A percentile compares a stretch with the other conserved stretches of the same genome.
phyloP scores from a whole-genome alignment of 2,797 vertebrate species.

The Tragelaphus oryx region DNA sequence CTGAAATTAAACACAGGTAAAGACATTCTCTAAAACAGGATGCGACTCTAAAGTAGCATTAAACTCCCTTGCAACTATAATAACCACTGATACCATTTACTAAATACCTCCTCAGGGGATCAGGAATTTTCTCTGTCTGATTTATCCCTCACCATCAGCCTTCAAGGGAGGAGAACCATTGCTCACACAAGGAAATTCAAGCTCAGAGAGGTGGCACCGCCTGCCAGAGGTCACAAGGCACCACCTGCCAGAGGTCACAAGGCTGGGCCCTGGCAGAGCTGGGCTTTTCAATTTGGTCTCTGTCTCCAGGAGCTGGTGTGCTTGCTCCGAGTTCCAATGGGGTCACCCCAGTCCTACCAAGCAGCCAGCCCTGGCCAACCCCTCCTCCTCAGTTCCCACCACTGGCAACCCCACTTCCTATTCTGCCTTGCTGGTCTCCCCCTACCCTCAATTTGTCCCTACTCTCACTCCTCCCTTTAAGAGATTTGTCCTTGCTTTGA shows the following conservation, averaged over 20 bases:
- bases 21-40: background rate
- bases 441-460: background rate
- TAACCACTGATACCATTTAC: background rate
- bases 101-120: background rate
- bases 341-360: background rate
- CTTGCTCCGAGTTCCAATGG: background rate
- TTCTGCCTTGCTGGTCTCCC: background rate
- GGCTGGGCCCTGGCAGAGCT: background rate
- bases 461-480: background rate
- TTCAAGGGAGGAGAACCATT: background rate
- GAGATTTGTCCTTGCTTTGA: background rate
- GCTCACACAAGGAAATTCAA: background rate
- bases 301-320: background rate
- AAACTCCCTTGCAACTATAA: background rate
- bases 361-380: background rate
- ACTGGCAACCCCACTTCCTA: background rate
- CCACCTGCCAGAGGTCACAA: too few species aligned
- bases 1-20: slow-evolving; percentile 15
- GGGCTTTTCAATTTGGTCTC: background rate
- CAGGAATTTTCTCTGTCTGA: background rate
- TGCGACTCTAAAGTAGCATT: background rate
- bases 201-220: background rate
- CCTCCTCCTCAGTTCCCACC: background rate
- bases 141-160: background rate
- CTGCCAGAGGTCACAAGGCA: background rate